Conservation (phyloP, 2,888 invertebrate species). For the Tyria jacobaeae region DNA sequence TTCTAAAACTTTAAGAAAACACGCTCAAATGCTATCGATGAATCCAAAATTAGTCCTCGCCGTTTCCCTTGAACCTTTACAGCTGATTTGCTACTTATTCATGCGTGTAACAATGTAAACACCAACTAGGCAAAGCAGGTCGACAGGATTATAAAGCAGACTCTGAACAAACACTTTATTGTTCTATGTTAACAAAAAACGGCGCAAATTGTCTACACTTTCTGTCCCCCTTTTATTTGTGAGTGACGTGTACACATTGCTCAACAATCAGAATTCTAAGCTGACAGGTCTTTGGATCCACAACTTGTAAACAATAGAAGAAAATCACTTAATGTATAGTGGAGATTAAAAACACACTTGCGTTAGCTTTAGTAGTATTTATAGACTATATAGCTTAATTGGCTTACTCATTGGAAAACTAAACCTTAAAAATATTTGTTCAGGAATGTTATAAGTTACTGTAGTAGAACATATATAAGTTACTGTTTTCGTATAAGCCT, state of each 20-base stretch:
- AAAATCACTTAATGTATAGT: too few species aligned
- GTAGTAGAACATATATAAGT: too few species aligned
- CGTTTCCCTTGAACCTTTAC: conserved; percentile 36
- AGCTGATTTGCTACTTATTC: conserved; percentile 64
- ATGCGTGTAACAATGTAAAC: conserved; percentile 58
- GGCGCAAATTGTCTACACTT: conserved; percentile 70
- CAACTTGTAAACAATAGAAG: too few species aligned
- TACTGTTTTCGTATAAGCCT: too few species aligned
- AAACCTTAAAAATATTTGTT: too few species aligned
- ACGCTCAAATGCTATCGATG: conserved; percentile 16
- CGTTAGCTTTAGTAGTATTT: too few species aligned
- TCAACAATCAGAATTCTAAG: conserved; percentile 8
- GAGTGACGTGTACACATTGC: conserved; percentile 48
- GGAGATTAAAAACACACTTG: too few species aligned
- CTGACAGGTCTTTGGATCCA: not conserved
- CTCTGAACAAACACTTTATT: conserved; percentile 56
- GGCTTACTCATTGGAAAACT: too few species aligned
- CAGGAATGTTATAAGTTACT: too few species aligned
- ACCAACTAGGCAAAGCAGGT: conserved; percentile 34
- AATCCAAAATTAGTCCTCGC: conserved; percentile 21
- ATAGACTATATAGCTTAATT: too few species aligned
- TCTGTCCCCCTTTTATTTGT: conserved; percentile 67
- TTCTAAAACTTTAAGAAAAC: not conserved
- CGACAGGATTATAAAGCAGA: conserved; percentile 27
- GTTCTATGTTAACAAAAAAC: conserved; percentile 67